phyloP scores from a whole-genome alignment of 92 coral and sea anemone genomes.

The Ricordea florida region DNA sequence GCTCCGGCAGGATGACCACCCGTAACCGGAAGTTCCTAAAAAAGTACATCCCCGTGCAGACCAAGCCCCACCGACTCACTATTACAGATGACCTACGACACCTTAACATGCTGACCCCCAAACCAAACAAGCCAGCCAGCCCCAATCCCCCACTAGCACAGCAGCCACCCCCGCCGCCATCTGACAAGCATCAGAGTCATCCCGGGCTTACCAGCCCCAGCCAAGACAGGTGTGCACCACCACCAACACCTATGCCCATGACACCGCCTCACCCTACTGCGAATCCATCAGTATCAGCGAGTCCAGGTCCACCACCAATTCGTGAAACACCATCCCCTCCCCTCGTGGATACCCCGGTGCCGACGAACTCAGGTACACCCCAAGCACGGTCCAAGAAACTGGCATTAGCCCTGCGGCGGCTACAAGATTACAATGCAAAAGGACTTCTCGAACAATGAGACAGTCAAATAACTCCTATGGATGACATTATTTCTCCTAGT shows the following conservation, averaged over 20 bases:
- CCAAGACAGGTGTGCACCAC: neutral
- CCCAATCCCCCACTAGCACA: neutral
- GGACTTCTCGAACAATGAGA: constrained; percentile 19
- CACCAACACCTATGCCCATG: neutral
- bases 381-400: neutral
- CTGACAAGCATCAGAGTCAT: neutral
- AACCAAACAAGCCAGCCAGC: neutral
- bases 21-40: constrained; percentile 28
- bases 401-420: constrained; percentile 17
- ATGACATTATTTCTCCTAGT: neutral
- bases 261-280: neutral
- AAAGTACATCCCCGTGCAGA: constrained; percentile 17
- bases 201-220: neutral
- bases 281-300: neutral
- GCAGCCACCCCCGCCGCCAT: neutral
- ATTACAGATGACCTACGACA: constrained; percentile 31
- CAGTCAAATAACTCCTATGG: neutral
- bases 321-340: neutral
- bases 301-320: neutral
- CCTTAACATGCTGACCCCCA: neutral
- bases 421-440: neutral
- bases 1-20: constrained; percentile 46
- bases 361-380: neutral
- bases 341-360: neutral
- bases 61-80: constrained; percentile 14